phyloP scores from a whole-genome alignment of 2,797 vertebrate species.

The Anguilla obscura region DNA sequence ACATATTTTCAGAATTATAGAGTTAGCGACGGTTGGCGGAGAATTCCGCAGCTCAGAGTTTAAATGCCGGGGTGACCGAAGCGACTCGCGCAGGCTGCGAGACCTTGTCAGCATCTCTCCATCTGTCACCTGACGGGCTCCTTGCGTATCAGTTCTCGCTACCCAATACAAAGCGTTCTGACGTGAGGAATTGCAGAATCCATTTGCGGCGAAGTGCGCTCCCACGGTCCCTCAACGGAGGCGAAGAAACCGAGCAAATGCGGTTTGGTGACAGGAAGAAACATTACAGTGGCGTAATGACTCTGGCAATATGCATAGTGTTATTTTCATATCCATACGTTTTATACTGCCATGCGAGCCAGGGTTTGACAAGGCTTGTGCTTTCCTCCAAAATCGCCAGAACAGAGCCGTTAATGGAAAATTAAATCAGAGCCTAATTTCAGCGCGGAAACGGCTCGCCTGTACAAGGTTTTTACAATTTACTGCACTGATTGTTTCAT shows the following conservation, averaged over 20 bases:
- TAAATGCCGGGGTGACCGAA: not conserved
- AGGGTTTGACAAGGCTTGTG: not conserved
- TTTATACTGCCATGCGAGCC: not conserved
- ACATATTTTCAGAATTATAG: not conserved
- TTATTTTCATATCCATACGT: not conserved
- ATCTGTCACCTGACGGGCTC: not conserved
- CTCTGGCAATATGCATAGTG: not conserved
- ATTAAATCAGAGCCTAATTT: slow-evolving; percentile 1
- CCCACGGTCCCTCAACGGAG: not conserved
- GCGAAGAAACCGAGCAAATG: not conserved
- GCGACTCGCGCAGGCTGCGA: not conserved
- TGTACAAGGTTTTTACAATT: slow-evolving; percentile 2
- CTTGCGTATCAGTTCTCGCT: not conserved
- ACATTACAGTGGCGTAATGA: not conserved
- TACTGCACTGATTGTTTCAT: slow-evolving; percentile 12
- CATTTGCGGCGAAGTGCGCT: not conserved
- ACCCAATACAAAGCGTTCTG: not conserved
- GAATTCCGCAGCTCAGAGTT: not conserved
- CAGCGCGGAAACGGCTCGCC: not conserved
- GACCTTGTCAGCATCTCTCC: not conserved
- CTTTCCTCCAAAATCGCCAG: not conserved
- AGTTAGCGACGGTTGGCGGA: not conserved
- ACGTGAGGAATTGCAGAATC: not conserved
- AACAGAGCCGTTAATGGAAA: not conserved
- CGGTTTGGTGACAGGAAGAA: not conserved